These are phyloP conservation scores for Rhinella marina DNA, from an alignment of 2,797 vertebrate genomes.

Conservation along the genomic window DNA sequence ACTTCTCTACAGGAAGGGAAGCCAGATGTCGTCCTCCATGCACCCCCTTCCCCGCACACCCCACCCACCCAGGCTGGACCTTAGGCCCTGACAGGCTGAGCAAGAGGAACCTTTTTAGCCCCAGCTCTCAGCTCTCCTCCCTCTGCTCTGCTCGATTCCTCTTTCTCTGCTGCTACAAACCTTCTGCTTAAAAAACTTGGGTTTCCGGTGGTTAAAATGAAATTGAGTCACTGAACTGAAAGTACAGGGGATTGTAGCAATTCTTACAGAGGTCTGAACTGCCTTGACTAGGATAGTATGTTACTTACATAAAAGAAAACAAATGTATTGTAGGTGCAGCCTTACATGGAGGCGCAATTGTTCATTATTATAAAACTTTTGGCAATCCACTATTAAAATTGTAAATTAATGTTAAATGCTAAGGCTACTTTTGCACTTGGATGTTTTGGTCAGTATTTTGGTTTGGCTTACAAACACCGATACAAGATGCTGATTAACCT, in stretches of 20 bases:
- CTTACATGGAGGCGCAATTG: no score
- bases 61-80: conserved; percentile 63
- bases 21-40: conserved; percentile 62
- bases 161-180: conserved; percentile 55
- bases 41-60: conserved; percentile 58
- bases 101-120: conserved; percentile 59
- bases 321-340: background rate
- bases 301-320: background rate
- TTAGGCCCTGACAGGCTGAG: conserved; percentile 61
- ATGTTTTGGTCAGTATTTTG: no score
- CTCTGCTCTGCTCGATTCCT: conserved; percentile 55
- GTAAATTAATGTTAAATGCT: no score
- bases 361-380: background rate
- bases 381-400: background rate
- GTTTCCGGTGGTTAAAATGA: conserved; percentile 59
- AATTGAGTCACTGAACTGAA: conserved; percentile 59
- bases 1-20: conserved; percentile 61
- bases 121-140: conserved; percentile 54
- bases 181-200: conserved; percentile 55
- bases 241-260: conserved; percentile 17
- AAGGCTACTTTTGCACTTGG: no score
- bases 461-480: no score
- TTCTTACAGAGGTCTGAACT: background rate
- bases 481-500: no score
- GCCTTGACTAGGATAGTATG: background rate